Evolutionary conservation across 2,113 vertebrate species (phyloP), one percentile per base, ranked within the genome.

Genomic region (Dicrurus megarhynchus): DNA sequence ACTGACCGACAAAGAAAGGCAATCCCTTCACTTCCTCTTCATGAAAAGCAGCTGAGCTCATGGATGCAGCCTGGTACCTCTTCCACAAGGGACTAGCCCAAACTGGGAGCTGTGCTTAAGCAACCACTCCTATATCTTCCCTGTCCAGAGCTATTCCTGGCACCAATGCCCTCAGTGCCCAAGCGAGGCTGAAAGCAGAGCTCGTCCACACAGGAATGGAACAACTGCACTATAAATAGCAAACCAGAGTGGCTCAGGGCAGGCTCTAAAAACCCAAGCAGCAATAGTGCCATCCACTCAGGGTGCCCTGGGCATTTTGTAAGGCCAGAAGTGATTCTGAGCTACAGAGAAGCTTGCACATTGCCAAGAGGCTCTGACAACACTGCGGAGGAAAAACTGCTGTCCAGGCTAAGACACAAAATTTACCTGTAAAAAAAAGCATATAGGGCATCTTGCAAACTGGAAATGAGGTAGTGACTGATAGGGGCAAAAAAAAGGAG

Each of bases 201-300:
- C 93, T 79, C 44, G 0, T 74, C 65, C 85, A 77, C 50, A 49
- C 60, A 89, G 91, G 85, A 97, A 93, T 84, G 89, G 91, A 96
- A 95, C 65, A 94, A 84, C 75, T 37, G 60, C 60, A 65, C 94
- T 96, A 96, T 94, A 97, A 97, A 97, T 97, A 97, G 95, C 77
- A 86, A 87, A 46, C 9, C 37, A 88, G 83, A 61, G 76, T 39
- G 65, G 90, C 55, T 92, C 60, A 32, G 49, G 81, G 30, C 81
- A 73, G 61, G 37, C 87, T 85, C 57, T 76, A 35, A 79, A 92
- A 57, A n/a, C 55, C 50, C 57, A 63, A 63, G 84, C 61, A 95
- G 80, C 53, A 67, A 27, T 23, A 87, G 33, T 65, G 57, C 73
- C 47, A 7, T 77, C 84, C 87, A 79, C 30, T 76, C 76, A 57